Evolutionary conservation across 2,797 vertebrate genomes (phyloP).

Genomic region (Hyperoplus immaculatus): DNA sequence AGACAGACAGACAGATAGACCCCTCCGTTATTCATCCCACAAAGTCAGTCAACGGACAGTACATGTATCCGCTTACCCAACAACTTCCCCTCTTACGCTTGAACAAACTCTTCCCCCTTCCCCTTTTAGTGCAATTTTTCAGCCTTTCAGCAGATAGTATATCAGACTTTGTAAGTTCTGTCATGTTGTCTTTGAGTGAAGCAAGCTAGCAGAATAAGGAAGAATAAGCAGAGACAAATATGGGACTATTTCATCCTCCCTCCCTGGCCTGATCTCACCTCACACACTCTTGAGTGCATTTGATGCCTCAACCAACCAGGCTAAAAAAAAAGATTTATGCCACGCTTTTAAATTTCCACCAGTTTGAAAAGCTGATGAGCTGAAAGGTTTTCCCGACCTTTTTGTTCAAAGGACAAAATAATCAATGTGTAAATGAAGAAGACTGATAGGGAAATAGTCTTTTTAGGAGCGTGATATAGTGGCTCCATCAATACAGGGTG

Average conservation of each 20-base stretch:
- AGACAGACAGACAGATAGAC: too few species aligned
- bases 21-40: too few species aligned
- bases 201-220: constrained; percentile 16
- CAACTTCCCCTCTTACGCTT: constrained; percentile 25
- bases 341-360: constrained; percentile 13
- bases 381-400: constrained; percentile 4
- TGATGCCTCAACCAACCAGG: constrained; percentile 12
- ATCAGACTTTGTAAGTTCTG: constrained; percentile 16
- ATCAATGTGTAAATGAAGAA: constrained; percentile 60
- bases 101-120: constrained; percentile 15
- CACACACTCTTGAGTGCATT: not conserved
- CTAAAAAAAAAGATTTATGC: constrained; percentile 40
- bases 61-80: constrained; percentile 9
- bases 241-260: constrained; percentile 18
- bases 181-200: constrained; percentile 9
- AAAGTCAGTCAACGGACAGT: too few species aligned
- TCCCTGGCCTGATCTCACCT: constrained; percentile 40
- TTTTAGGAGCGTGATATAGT: constrained; percentile 35
- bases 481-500: constrained; percentile 11
- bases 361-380: constrained; percentile 31
- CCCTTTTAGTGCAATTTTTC: not conserved
- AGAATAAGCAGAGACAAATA: constrained; percentile 24
- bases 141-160: constrained; percentile 27
- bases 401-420: constrained; percentile 30
- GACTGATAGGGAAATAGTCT: constrained; percentile 21